Conservation (phyloP, 2,113 vertebrate genomes). For the Mormyrus iriodes region DNA sequence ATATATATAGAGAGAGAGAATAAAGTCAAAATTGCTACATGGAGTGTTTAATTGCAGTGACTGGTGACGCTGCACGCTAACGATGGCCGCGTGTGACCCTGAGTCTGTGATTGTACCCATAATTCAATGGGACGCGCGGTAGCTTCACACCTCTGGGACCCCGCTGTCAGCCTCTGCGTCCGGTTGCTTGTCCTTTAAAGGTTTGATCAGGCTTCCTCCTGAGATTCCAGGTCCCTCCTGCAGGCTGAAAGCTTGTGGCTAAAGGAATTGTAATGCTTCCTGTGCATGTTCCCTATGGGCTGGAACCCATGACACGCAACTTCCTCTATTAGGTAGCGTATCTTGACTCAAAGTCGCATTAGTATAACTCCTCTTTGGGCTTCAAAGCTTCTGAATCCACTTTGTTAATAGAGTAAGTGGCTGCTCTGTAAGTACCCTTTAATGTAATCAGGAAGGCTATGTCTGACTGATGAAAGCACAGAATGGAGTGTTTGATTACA, state of each 20-base stretch:
- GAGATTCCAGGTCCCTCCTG: too few relatives aligned
- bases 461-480: not conserved
- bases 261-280: not conserved
- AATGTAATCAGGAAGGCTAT: not conserved
- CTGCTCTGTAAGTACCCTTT: not conserved
- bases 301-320: not conserved
- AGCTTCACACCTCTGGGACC: too few relatives aligned
- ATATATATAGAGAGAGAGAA: slow-evolving; percentile 57
- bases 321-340: not conserved
- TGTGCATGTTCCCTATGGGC: not conserved
- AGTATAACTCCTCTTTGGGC: not conserved
- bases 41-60: not conserved
- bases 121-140: too few relatives aligned
- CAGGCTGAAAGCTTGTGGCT: too few relatives aligned
- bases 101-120: not conserved
- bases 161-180: too few relatives aligned
- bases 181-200: too few relatives aligned
- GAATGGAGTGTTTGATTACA: not conserved
- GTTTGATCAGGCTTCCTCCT: too few relatives aligned
- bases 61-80: not conserved
- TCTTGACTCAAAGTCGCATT: not conserved
- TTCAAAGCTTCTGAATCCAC: not conserved
- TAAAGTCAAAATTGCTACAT: not conserved
- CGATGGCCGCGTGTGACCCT: not conserved
- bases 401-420: not conserved